Evolutionary conservation across 2,113 vertebrate species (phyloP), one percentile per base, ranked within the genome.

Genomic region (Stigmatopora nigra): DNA sequence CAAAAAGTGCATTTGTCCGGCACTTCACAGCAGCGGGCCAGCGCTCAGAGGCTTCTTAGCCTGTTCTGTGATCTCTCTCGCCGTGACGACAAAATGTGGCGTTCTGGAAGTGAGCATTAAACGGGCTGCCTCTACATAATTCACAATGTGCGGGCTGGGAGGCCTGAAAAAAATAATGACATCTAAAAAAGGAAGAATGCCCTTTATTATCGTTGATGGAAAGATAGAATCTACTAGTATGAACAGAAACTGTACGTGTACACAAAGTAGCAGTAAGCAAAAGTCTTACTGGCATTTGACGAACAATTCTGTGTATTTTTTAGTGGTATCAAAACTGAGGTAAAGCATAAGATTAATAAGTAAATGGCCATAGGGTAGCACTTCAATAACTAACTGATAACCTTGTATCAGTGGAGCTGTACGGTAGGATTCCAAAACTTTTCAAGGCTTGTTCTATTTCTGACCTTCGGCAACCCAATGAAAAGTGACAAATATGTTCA

Each of bases 1-100:
- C 82, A 87, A 81, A 70, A 69, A 65, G 75, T 68, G 15, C 69
- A 78, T 82, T 82, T 86, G 80, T 84, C 78, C 61, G 47, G 48
- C n/a, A 48, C 60, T 73, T 71, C 57, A 68, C 66, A 78, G 67
- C 64, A 45, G 8, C 17, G 77, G 60, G 73, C 64, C 49, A 74
- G 56, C 44, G 17, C 58, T 71, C 48, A 66, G 61, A 59, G 56
- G 56, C 35, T 36, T 9, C n/a, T 45, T 38, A 61, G 59, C 59
- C 20, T 22, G 44, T 45, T 61, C 59, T 38, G 8, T 22, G 19
- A 70, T 65, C 35, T 65, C 31, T 64, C 60, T 56, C 56, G 3
- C 61, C 59, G 57, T 25, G 46, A 38, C 35, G 31, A 76, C 56
- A 72, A 75, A 76, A 78, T 63, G 45, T 68, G 11, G 14, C 2